Conservation (phyloP, 1,140 invertebrate species). For the Cydia strobilella region DNA sequence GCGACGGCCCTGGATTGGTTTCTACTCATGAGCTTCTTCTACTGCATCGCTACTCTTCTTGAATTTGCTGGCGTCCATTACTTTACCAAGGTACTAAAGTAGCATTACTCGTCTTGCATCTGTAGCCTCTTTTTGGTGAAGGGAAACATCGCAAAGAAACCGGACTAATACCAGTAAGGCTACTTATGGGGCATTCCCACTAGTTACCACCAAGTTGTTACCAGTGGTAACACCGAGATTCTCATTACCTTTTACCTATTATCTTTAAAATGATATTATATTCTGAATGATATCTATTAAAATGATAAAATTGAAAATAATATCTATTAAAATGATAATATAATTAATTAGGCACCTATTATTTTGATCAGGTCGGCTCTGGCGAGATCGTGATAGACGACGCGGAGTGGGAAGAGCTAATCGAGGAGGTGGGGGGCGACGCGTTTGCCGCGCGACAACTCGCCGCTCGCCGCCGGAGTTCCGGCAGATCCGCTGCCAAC, state of each 20-base stretch:
- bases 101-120: background rate
- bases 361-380: slow-evolving; percentile 84
- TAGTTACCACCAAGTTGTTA: too few relatives aligned
- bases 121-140: too few relatives aligned
- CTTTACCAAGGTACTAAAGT: slow-evolving; percentile 88
- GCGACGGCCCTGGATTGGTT: slow-evolving; percentile 97
- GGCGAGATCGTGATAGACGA: slow-evolving; percentile 90
- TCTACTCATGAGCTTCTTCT: slow-evolving; percentile 95
- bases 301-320: too few relatives aligned
- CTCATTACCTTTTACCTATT: too few relatives aligned
- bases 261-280: too few relatives aligned
- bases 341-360: background rate
- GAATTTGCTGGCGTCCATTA: slow-evolving; percentile 98
- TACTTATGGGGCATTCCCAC: too few relatives aligned
- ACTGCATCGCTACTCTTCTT: slow-evolving; percentile 94
- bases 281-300: too few relatives aligned
- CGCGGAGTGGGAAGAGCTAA: slow-evolving; percentile 87
- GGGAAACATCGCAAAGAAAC: too few relatives aligned
- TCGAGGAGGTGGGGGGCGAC: slow-evolving; percentile 79
- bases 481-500: slow-evolving; percentile 57
- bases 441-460: slow-evolving; percentile 74
- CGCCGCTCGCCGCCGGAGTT: slow-evolving; percentile 73
- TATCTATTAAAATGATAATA: background rate
- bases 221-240: too few relatives aligned
- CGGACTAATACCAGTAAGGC: too few relatives aligned